Conservation (phyloP, 2,888 invertebrate genomes). For the Phengaris arion region DNA sequence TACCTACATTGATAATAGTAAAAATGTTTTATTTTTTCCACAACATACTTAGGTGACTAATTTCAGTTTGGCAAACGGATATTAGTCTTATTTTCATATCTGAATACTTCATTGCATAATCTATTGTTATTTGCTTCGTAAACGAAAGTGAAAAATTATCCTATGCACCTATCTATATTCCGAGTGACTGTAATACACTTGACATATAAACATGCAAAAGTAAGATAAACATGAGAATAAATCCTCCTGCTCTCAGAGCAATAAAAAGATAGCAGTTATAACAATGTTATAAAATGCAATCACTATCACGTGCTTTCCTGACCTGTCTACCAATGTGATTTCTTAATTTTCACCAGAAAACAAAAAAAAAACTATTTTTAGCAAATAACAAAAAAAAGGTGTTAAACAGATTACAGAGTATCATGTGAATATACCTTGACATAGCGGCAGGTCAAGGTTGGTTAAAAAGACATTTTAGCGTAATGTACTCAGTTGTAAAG, state of each 20-base stretch:
- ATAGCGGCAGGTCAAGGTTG: not conserved
- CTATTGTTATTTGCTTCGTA: not conserved
- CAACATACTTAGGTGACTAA: too few relatives aligned
- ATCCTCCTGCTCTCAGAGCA: not conserved
- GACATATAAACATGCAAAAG: not conserved
- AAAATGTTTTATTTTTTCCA: too few relatives aligned
- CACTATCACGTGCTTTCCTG: not conserved
- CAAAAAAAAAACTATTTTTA: not conserved
- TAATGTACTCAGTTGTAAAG: constrained; percentile 6
- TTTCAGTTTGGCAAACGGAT: too few relatives aligned
- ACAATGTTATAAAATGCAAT: not conserved
- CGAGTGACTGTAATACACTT: not conserved
- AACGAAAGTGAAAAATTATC: not conserved
- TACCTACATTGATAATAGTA: too few relatives aligned
- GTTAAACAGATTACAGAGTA: not conserved
- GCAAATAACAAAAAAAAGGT: too few relatives aligned
- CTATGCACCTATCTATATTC: not conserved
- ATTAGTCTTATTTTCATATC: too few relatives aligned
- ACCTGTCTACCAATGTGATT: not conserved
- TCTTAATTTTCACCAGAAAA: not conserved
- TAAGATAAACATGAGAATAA: constrained; percentile 1
- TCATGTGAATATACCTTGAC: not conserved
- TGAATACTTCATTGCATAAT: too few relatives aligned
- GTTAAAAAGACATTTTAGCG: not conserved
- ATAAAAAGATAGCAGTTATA: not conserved